Conservation (phyloP, 2,888 invertebrate genomes). For the Rhagium mordax region DNA sequence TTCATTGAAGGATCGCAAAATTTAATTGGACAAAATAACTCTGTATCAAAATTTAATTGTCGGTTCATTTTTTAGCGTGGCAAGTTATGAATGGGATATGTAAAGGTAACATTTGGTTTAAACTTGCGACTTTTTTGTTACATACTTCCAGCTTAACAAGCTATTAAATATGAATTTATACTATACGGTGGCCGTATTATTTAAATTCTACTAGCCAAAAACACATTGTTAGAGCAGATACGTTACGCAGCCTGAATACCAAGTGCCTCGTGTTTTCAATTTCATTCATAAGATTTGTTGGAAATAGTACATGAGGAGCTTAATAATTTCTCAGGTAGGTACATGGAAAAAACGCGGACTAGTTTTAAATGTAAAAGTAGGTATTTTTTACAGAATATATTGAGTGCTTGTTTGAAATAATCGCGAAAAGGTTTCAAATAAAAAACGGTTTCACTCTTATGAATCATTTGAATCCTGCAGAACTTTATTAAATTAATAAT, state of each 20-base stretch:
- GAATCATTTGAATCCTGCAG: no score
- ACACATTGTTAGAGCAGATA: conserved; percentile 57
- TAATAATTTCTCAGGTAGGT: not conserved
- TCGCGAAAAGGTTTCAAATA: no score
- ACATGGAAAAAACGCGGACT: not conserved
- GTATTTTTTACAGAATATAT: not conserved
- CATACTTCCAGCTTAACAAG: conserved; percentile 46
- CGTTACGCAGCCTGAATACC: conserved; percentile 46
- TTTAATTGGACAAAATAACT: conserved; percentile 59
- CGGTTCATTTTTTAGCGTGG: conserved; percentile 50
- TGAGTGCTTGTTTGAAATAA: not conserved
- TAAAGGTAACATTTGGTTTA: conserved; percentile 36
- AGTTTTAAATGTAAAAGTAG: not conserved
- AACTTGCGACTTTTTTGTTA: conserved; percentile 43
- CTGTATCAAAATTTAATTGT: conserved; percentile 57
- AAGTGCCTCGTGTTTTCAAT: conserved; percentile 37
- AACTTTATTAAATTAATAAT: no score
- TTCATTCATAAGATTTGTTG: conserved; percentile 48
- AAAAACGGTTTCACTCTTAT: no score
- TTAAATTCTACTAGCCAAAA: conserved; percentile 54
- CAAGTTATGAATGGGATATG: conserved; percentile 55
- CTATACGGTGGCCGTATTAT: conserved; percentile 54
- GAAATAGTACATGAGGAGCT: not conserved
- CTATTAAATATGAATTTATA: conserved; percentile 58
- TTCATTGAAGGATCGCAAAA: conserved; percentile 52